Base-by-base conservation (phyloP, 2,888 invertebrate genomes). In the Arctia plantaginis region DNA sequence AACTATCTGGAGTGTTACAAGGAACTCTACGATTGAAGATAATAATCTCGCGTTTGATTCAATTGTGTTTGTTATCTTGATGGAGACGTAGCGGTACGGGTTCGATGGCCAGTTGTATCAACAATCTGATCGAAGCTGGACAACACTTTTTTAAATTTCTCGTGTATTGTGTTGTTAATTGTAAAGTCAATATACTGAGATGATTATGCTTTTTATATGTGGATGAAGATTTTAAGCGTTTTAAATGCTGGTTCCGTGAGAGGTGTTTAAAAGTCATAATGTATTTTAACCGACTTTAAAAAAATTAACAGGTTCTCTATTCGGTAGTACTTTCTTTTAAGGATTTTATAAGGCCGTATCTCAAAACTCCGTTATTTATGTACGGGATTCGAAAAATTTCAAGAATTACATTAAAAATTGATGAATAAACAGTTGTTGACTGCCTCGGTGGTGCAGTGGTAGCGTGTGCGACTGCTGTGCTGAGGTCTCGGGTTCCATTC, bases 1-100 rank as follows among this genome's bases (percentile, higher is more conserved):
- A 79, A 79, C 81, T 78, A 81, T 76, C 77, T 76, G 72, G 79
- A 83, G 81, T 55, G 30, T 41, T 70, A 70, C 74, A 75, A 79
- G 70, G 69, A 74, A 79, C 76, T 68, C 75, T 73, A 70, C 59
- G 70, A 71, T 30, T 39, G 35, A 18, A 76, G 85, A 82, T 86
- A 79, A 75, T 74, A 80, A 86, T 87, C 86, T 84, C 74, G 71
- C 79, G 76, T 86, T 88, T 85, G 90, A 92, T 91, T 93, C 92
- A 92, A 92, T 92, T 92, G 92, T 91, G 77, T 83, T 86, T 73
- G 84, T 89, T 91, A 92, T 92, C 92, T 87, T 79, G 90, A 89
- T 89, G 87, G 82, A 89, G 89, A 86, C 81, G 87, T 85, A 83
- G 86, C 76, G 76, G 70, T 73, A 67, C 77, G 86, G 80, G 92